phyloP scores from a whole-genome alignment of 2,797 vertebrate species.

The Acomys russatus region DNA sequence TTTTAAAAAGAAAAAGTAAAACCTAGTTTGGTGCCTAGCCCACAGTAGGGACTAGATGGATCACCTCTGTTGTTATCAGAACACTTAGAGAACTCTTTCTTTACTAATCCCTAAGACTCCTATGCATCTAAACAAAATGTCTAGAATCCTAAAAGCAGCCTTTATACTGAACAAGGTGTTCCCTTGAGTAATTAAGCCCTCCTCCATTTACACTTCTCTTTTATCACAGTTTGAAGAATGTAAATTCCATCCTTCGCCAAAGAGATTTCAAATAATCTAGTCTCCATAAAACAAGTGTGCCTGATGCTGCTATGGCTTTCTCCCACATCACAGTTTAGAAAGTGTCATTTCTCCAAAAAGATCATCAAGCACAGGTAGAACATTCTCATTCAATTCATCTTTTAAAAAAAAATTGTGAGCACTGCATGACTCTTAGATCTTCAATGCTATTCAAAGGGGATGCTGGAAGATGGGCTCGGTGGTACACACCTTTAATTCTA shows the following conservation, averaged over 20 bases:
- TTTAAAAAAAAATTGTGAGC: slow-evolving; percentile 43
- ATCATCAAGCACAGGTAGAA: slow-evolving; percentile 54
- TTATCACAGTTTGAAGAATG: slow-evolving; percentile 57
- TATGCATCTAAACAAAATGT: slow-evolving; percentile 23
- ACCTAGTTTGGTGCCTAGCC: slow-evolving; percentile 34
- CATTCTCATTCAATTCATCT: slow-evolving; percentile 58
- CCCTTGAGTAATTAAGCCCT: slow-evolving; percentile 46
- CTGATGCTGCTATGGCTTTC: slow-evolving; percentile 10
- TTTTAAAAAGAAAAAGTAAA: slow-evolving; percentile 34
- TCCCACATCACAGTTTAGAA: neutral
- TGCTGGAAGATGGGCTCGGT: neutral
- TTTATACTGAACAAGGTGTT: slow-evolving; percentile 61
- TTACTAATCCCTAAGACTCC: slow-evolving; percentile 33
- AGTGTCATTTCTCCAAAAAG: slow-evolving; percentile 29
- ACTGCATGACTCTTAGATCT: slow-evolving; percentile 59
- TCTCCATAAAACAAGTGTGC: neutral
- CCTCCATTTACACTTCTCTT: slow-evolving; percentile 49
- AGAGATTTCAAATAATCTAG: slow-evolving; percentile 56
- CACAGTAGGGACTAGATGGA: slow-evolving; percentile 15
- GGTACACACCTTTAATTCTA: no score
- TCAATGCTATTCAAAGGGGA: slow-evolving; percentile 68
- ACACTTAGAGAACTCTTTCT: slow-evolving; percentile 43
- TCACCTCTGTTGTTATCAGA: slow-evolving; percentile 14
- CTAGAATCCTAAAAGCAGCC: slow-evolving; percentile 44
- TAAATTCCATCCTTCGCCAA: slow-evolving; percentile 59